phyloP scores from a whole-genome alignment of 2,797 vertebrate genomes.

The Myripristis murdjan region DNA sequence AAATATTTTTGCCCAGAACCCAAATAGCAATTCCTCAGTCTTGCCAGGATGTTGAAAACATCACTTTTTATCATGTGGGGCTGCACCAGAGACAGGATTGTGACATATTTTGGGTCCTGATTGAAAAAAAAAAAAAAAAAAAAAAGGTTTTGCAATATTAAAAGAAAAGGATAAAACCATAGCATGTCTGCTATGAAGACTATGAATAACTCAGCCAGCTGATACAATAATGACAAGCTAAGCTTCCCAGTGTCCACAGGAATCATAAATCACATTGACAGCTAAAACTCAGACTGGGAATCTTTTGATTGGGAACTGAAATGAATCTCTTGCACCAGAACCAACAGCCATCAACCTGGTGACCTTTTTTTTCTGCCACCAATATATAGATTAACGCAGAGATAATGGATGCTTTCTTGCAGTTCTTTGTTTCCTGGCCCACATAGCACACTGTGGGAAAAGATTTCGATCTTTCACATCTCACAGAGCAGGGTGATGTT shows the following conservation, averaged over 20 bases:
- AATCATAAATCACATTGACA: not conserved
- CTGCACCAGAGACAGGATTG: not conserved
- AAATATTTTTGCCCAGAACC: conserved; percentile 3
- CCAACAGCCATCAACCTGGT: no score
- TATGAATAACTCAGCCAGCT: not conserved
- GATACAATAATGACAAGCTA: not conserved
- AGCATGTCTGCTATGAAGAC: not conserved
- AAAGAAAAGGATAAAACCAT: not conserved
- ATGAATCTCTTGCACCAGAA: not conserved
- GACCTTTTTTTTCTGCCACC: no score
- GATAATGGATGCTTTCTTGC: no score
- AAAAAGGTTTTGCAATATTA: not conserved
- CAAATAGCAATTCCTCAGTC: conserved; percentile 9
- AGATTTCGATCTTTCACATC: no score
- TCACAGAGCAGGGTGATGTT: no score
- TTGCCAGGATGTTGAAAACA: conserved; percentile 24
- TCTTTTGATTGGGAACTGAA: not conserved
- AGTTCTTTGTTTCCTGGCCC: no score
- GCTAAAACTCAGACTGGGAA: not conserved
- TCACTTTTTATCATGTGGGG: conserved; percentile 4
- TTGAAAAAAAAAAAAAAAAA: no score
- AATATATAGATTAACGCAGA: no score
- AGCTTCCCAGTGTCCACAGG: not conserved
- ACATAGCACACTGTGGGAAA: no score
- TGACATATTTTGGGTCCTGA: conserved; percentile 27